phyloP scores from a whole-genome alignment of 2,113 vertebrate genomes.

The Eulemur macaco region DNA sequence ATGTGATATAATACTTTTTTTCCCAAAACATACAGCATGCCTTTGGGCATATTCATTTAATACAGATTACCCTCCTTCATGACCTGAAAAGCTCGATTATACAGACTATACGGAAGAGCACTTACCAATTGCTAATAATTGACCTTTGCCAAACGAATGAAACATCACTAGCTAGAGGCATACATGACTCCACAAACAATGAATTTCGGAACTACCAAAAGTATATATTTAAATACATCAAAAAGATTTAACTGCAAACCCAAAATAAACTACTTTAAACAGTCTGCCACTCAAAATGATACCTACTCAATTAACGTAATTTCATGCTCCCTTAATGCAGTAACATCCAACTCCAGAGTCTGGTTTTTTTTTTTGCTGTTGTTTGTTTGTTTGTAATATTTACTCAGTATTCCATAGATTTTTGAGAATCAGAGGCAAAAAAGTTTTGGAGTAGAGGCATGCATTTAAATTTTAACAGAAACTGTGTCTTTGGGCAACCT shows the following conservation, averaged over 20 bases:
- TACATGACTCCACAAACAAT: not conserved
- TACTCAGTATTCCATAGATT: not conserved
- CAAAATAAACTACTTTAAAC: conserved; percentile 2
- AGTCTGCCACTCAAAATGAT: conserved; percentile 7
- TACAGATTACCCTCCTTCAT: not conserved
- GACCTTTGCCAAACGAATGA: not conserved
- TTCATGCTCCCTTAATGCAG: not conserved
- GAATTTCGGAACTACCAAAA: not conserved
- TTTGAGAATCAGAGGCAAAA: not conserved
- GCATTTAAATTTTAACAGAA: not conserved
- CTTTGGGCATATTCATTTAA: not conserved
- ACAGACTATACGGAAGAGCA: not conserved
- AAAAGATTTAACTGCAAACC: not conserved
- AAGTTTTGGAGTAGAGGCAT: not conserved
- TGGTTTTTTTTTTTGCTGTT: not conserved
- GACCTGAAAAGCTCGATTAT: not conserved
- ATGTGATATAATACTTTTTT: not conserved
- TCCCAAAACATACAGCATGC: not conserved
- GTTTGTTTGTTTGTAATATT: not conserved
- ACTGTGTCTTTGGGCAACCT: not conserved
- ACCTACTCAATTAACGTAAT: not conserved
- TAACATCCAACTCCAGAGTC: not conserved
- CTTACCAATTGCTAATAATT: conserved; percentile 27
- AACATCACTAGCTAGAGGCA: not conserved
- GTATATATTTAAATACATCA: not conserved